Evolutionary conservation across 2,797 vertebrate species (phyloP).

Genomic region (Rhinophrynus dorsalis): DNA sequence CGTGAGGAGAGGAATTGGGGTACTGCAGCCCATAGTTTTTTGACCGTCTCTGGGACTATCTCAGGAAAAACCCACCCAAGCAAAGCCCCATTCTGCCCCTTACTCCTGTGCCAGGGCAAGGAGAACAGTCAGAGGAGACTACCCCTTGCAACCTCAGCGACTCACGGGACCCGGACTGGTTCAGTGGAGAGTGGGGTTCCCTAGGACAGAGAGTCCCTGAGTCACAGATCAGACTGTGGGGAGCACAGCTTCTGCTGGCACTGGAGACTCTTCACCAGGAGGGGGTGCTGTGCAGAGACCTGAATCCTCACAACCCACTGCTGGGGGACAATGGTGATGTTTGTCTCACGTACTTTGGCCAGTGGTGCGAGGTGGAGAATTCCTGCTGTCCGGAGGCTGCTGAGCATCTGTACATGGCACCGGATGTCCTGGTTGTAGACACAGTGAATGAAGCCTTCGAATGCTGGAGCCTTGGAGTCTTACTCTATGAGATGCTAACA

Average conservation of each 20-base stretch:
- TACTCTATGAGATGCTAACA: constrained; percentile 91
- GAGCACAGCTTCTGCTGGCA: constrained; percentile 87
- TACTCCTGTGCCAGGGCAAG: not conserved
- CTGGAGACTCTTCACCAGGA: constrained; percentile 93
- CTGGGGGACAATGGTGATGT: constrained; percentile 85
- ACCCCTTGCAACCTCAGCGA: constrained; percentile 13
- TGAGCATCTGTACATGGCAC: constrained; percentile 91
- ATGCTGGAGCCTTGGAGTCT: constrained; percentile 95
- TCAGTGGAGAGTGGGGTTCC: not conserved
- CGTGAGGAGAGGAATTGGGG: too few relatives aligned
- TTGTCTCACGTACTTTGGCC: constrained; percentile 92
- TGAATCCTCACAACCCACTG: constrained; percentile 91
- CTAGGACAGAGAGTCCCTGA: constrained; percentile 76
- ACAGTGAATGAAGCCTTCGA: constrained; percentile 90
- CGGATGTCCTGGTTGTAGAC: constrained; percentile 89
- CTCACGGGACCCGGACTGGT: rapidly evolving
- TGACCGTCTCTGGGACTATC: constrained; percentile 29
- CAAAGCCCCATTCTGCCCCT: not conserved
- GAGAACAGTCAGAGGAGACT: constrained; percentile 26
- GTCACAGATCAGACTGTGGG: constrained; percentile 84
- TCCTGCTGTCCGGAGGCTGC: constrained; percentile 77
- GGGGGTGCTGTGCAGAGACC: constrained; percentile 89
- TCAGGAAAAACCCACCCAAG: constrained; percentile 34
- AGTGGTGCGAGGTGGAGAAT: constrained; percentile 95
- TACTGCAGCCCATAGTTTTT: too few relatives aligned